Evolutionary conservation across 2,888 invertebrate species (phyloP).

Genomic region (Andrena fulva): DNA sequence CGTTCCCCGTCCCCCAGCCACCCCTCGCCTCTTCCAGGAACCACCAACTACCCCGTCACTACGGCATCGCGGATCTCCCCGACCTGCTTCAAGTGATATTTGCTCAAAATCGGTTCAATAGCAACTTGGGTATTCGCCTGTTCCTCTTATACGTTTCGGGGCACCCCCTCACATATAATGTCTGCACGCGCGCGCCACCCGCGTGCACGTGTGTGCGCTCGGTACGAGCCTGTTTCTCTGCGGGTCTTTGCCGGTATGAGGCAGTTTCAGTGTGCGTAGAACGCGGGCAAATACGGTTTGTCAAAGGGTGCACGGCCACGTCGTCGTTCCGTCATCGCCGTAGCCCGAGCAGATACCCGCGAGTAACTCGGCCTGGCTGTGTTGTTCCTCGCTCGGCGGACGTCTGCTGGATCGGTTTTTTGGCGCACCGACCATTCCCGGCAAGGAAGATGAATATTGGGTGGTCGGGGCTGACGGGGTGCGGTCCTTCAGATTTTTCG

Average conservation of each 20-base stretch:
- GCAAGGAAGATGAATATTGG: neutral
- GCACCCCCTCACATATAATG: slow-evolving; percentile 64
- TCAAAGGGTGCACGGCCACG: slow-evolving; percentile 1
- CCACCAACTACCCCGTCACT: slow-evolving; percentile 66
- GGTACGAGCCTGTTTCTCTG: neutral
- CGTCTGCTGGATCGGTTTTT: neutral
- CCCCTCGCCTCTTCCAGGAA: slow-evolving; percentile 63
- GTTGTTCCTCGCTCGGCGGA: neutral
- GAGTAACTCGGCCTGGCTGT: slow-evolving; percentile 24
- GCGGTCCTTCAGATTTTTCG: neutral
- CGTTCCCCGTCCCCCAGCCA: slow-evolving; percentile 42
- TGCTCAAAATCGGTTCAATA: slow-evolving; percentile 85
- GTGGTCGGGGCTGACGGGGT: neutral
- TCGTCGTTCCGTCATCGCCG: slow-evolving; percentile 56
- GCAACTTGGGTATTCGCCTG: slow-evolving; percentile 84
- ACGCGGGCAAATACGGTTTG: slow-evolving; percentile 26
- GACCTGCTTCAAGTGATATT: slow-evolving; percentile 83
- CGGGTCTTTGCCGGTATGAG: neutral
- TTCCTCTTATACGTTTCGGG: slow-evolving; percentile 83
- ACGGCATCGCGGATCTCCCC: slow-evolving; percentile 73
- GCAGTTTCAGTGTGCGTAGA: neutral
- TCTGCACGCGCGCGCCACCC: slow-evolving; percentile 29
- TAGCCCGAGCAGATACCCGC: slow-evolving; percentile 31
- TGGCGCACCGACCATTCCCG: neutral
- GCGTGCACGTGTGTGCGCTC: neutral